Evolutionary conservation across 2,888 invertebrate genomes (phyloP).

Genomic region (Hydrotaea cyrtoneurina): DNA sequence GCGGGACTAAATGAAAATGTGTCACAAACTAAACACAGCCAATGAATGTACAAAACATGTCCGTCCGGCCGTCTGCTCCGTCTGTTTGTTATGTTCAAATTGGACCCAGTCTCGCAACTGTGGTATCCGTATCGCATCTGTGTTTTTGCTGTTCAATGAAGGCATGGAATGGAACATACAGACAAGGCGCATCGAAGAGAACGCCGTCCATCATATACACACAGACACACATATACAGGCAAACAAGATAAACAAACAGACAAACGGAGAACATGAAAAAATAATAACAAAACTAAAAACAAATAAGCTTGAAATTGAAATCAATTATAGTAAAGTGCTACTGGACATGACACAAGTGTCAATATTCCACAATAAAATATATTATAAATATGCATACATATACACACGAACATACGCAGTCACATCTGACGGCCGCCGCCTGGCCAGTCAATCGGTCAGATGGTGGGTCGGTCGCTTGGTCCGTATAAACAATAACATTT

Average conservation of each 20-base stretch:
- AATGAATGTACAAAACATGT: not conserved
- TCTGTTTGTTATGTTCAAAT: conserved; percentile 16
- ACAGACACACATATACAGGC: not conserved
- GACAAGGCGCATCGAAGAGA: not conserved
- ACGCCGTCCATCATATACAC: conserved; percentile 20
- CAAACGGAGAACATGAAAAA: conserved; percentile 3
- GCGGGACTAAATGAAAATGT: conserved; percentile 29
- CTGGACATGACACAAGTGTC: conserved; percentile 76
- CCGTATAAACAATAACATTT: not conserved
- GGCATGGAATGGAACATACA: not conserved
- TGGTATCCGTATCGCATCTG: conserved; percentile 11
- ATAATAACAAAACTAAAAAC: conserved; percentile 42
- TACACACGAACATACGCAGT: not conserved
- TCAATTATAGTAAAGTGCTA: conserved; percentile 78
- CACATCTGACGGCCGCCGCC: not conserved
- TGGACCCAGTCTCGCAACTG: not conserved
- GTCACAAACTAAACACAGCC: conserved; percentile 16
- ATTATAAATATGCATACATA: not conserved
- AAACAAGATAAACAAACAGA: conserved; percentile 8
- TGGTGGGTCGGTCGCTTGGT: not conserved
- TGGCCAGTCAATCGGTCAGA: no score
- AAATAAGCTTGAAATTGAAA: conserved; percentile 72
- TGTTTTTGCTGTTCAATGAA: not conserved
- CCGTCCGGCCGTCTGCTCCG: not conserved
- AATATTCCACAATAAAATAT: conserved; percentile 69